These are phyloP conservation scores for Paragorgia papillata DNA, from an alignment of 92 coral and sea anemone species.

Conservation along the genomic window DNA sequence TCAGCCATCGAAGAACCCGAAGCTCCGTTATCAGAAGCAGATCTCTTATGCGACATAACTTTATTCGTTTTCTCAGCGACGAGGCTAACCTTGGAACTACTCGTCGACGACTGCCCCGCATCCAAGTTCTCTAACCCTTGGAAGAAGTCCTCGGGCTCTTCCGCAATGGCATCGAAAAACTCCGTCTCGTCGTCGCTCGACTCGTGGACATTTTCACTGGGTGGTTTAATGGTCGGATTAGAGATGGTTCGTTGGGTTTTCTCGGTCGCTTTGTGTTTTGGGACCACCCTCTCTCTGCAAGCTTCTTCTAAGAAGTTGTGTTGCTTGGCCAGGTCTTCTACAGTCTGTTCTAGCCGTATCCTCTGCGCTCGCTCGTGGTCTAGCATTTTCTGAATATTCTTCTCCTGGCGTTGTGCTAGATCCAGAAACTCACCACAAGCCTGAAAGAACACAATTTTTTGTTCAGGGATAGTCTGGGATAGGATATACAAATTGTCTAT, in stretches of 20 bases:
- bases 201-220: constrained; percentile 56
- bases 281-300: constrained; percentile 56
- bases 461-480: no score
- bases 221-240: constrained; percentile 48
- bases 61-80: background rate
- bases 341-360: constrained; percentile 88
- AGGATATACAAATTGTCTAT: no score
- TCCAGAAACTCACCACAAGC: constrained; percentile 98
- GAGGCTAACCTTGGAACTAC: constrained; percentile 23
- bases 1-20: background rate
- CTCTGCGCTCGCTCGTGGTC: constrained; percentile 86
- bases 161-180: constrained; percentile 95
- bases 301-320: constrained; percentile 87
- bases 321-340: constrained; percentile 90
- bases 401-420: constrained; percentile 95
- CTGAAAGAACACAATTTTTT: constrained; percentile 54
- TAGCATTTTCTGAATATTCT: constrained; percentile 81
- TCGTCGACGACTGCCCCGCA: constrained; percentile 18
- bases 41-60: constrained; percentile 33
- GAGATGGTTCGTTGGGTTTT: constrained; percentile 63
- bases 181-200: constrained; percentile 93
- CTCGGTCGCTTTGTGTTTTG: constrained; percentile 34
- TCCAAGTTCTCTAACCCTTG: constrained; percentile 65
- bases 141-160: constrained; percentile 76
- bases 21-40: constrained; percentile 25